Conservation (phyloP, 2,113 vertebrate species). For the Paedocypris sp. region DNA sequence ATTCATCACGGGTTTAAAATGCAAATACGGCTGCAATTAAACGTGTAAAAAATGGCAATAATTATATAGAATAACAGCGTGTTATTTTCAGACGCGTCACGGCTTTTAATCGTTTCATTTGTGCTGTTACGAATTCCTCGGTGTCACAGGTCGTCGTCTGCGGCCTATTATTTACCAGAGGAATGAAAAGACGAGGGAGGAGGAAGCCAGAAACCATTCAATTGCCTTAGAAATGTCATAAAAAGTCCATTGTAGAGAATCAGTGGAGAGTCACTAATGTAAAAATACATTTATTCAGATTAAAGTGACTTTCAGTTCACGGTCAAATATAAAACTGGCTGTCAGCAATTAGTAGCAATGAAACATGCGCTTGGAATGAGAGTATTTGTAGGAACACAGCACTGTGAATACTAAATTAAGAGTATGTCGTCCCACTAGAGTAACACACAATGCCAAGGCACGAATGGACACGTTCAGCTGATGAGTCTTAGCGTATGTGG, state of each 20-base stretch:
- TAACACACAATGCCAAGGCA: conserved; percentile 9
- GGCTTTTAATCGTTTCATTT: background rate
- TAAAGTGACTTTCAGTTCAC: conserved; percentile 57
- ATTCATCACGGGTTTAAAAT: too few species aligned
- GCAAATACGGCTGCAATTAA: too few species aligned
- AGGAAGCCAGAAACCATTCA: conserved; percentile 8
- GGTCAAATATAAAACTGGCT: conserved; percentile 52
- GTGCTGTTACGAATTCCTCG: background rate
- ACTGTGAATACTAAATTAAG: background rate
- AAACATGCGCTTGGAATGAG: conserved; percentile 45
- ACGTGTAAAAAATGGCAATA: too few species aligned
- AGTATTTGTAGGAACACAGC: background rate
- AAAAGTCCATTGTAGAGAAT: background rate
- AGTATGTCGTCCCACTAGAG: background rate
- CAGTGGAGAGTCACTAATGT: conserved; percentile 34
- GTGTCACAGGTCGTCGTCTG: background rate
- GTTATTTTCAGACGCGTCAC: background rate
- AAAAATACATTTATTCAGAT: conserved; percentile 70
- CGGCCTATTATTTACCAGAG: background rate
- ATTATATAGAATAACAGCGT: background rate
- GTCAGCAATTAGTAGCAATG: conserved; percentile 4
- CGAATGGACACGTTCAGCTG: conserved; percentile 11
- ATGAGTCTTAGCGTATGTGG: too few species aligned
- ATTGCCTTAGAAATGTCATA: background rate
- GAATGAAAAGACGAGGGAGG: background rate